These are phyloP conservation scores for Hypocryptadius cinnamomeus DNA, from an alignment of 2,113 vertebrate species.

Conservation along the genomic window DNA sequence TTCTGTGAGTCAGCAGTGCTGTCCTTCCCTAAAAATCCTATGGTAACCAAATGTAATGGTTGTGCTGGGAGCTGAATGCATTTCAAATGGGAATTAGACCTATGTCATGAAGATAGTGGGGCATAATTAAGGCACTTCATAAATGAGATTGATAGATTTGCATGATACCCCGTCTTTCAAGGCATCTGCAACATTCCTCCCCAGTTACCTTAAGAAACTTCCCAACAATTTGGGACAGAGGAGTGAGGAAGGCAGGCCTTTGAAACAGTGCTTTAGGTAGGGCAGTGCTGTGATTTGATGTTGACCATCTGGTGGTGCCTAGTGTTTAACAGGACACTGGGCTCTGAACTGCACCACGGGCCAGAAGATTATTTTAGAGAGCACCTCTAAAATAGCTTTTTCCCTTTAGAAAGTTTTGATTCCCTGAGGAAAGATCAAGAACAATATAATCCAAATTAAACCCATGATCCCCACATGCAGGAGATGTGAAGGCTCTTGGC, in stretches of 20 bases:
- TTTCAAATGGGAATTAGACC: not conserved
- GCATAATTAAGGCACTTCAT: not conserved
- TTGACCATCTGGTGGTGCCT: not conserved
- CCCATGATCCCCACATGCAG: not conserved
- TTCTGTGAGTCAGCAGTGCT: not conserved
- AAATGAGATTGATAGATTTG: not conserved
- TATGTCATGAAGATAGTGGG: not conserved
- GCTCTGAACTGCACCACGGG: fast-evolving
- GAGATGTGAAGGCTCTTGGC: not conserved
- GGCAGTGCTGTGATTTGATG: not conserved
- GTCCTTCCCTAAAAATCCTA: not conserved
- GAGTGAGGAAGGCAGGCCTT: not conserved
- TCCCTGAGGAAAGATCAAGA: not conserved
- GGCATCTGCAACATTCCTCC: not conserved
- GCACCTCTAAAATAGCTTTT: not conserved
- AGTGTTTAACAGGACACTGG: not conserved
- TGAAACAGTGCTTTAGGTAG: not conserved
- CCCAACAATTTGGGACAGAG: not conserved
- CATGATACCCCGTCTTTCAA: not conserved
- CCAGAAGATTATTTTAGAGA: not conserved
- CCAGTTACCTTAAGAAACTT: not conserved
- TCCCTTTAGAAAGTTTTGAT: not conserved
- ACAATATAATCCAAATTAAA: not conserved
- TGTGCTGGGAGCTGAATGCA: not conserved
- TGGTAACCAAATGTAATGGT: not conserved